Base-by-base conservation (phyloP, 2,113 vertebrate genomes). In the Myrmecophaga tridactyla region DNA sequence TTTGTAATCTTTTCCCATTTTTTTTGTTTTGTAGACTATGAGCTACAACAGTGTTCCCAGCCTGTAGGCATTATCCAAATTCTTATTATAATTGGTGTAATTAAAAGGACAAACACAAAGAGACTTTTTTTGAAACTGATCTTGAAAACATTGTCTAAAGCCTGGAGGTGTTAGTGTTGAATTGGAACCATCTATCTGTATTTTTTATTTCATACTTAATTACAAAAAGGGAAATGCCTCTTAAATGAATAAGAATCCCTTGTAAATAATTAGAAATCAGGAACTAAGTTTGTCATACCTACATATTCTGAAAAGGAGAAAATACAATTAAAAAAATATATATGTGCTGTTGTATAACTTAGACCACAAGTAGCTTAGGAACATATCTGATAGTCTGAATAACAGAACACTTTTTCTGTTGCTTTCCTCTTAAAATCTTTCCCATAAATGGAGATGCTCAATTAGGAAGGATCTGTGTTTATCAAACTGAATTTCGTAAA, bases 201-300 rank as follows among this genome's bases (percentile, higher is more conserved):
- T 93, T 93, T 73, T 77, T 31, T 89, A 17, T 82, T 94, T 91
- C 90, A 70, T 92, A 20, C 48, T 81, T 92, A 88, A 56, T 92
- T 94, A 80, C 36, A 46, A 67, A 62, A 72, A 70, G 43, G 34
- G 65, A 75, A 46, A 56, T 73, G 1, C 36, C 14, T 86, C 27
- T 41, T 83, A 76, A 73, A 72, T 94, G 46, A 48, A 13, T 63
- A 78, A 88, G 51, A 95, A 18, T 46, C 29, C 6, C 11, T 62
- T 82, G 7, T 86, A 93, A 85, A 31, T 77, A 86, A 51, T 89
- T 78, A 90, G 84, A 86, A 88, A 81, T 87, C 6, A 95, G 84
- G 69, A 89, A 39, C 31, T n/a, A 21, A 88, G 13, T 93, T 94
- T 92, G 15, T 78, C 25, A 67, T 6, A 86, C n/a, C 9, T 88